Evolutionary conservation across 2,797 vertebrate species (phyloP).

Genomic region (Odontamblyopus lacepedii): DNA sequence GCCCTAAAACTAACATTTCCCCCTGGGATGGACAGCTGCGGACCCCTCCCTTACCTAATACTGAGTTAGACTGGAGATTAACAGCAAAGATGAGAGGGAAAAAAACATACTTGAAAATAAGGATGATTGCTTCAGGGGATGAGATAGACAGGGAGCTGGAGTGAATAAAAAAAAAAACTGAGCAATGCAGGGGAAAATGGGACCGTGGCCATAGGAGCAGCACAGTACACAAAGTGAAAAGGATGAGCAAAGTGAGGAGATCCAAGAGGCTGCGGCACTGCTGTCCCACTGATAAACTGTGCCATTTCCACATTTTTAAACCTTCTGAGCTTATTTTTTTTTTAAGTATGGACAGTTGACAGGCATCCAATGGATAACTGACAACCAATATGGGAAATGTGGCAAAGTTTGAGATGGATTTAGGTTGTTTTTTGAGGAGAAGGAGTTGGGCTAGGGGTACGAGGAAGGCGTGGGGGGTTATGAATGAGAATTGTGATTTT

Average conservation of each 20-base stretch:
- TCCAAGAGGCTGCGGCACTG: slow-evolving; percentile 50
- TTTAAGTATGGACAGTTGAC: slow-evolving; percentile 30
- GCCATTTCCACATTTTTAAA: slow-evolving; percentile 51
- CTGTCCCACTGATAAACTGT: slow-evolving; percentile 57
- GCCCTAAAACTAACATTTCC: slow-evolving; percentile 57
- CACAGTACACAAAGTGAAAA: slow-evolving; percentile 35
- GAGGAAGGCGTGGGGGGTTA: too few species aligned
- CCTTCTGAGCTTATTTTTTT: slow-evolving; percentile 36
- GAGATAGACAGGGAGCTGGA: slow-evolving; percentile 18
- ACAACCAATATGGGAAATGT: neutral
- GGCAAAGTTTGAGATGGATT: neutral
- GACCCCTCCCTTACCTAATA: slow-evolving; percentile 53
- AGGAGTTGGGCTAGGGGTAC: too few species aligned
- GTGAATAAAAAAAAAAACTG: slow-evolving; percentile 4
- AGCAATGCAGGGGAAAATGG: slow-evolving; percentile 42
- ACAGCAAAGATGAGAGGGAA: slow-evolving; percentile 26
- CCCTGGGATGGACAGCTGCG: slow-evolving; percentile 47
- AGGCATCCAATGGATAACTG: neutral
- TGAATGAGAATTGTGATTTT: too few species aligned
- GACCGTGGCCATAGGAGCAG: slow-evolving; percentile 40
- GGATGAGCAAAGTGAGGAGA: slow-evolving; percentile 34
- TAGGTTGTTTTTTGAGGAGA: neutral
- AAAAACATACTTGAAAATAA: slow-evolving; percentile 47
- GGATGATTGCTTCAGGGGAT: slow-evolving; percentile 42
- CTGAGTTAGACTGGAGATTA: slow-evolving; percentile 27